phyloP scores from a whole-genome alignment of 2,113 vertebrate genomes.

The Tympanuchus pallidicinctus region DNA sequence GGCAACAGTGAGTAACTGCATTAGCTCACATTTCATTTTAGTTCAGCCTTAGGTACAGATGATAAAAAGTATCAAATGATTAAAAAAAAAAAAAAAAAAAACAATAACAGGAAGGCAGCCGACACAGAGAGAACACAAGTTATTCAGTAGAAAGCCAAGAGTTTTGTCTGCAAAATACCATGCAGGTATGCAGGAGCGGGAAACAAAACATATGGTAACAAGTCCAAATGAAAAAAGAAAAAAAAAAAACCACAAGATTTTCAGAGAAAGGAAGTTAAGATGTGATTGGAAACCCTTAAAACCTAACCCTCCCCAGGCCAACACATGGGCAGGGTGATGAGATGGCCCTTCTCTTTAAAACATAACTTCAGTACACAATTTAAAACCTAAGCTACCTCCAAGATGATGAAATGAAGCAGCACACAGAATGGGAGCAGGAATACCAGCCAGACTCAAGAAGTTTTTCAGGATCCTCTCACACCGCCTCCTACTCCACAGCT shows the following conservation, averaged over 20 bases:
- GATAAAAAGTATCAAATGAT: neutral
- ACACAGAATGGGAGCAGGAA: neutral
- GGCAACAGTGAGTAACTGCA: rapidly evolving
- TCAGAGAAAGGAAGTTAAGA: neutral
- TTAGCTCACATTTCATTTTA: neutral
- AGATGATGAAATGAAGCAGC: neutral
- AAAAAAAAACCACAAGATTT: neutral
- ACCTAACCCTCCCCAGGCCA: neutral
- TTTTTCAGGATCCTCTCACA: neutral
- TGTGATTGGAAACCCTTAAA: neutral
- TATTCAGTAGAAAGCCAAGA: neutral
- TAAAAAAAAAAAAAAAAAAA: too few relatives aligned
- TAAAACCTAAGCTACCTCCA: neutral
- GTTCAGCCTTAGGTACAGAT: neutral
- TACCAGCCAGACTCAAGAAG: neutral
- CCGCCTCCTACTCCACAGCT: neutral
- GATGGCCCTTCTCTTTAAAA: neutral
- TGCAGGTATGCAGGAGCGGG: neutral
- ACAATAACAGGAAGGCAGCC: neutral
- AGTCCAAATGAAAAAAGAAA: neutral
- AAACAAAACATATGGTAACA: neutral
- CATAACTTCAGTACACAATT: neutral
- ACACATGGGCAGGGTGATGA: neutral
- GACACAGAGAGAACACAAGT: neutral
- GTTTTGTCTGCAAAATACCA: neutral